A percentile compares a stretch with the other conserved stretches of the same genome.
Evolutionary conservation across 2,888 invertebrate species (phyloP).

Genomic region (Parnassius mnemosyne): DNA sequence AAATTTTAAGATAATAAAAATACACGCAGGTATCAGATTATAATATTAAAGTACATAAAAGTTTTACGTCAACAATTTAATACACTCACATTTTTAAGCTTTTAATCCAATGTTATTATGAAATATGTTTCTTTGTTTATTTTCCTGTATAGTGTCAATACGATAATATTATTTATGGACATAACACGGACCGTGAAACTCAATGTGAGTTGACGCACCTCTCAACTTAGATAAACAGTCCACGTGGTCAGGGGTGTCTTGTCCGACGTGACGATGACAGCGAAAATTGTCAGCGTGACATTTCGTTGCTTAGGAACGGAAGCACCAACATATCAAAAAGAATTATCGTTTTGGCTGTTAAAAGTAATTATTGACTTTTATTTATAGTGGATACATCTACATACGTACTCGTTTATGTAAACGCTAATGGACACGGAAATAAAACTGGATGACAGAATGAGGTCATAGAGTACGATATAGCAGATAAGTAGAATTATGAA

Average conservation of each 20-base stretch:
- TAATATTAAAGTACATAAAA: no score
- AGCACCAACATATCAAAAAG: conserved; percentile 33
- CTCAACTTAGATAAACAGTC: conserved; percentile 44
- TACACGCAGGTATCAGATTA: no score
- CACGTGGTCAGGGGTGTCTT: conserved; percentile 37
- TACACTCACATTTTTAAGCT: no score
- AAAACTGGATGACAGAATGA: not conserved
- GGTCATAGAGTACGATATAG: not conserved
- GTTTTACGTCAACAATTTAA: no score
- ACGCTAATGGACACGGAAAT: conserved; percentile 6
- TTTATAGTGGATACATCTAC: conserved; percentile 4
- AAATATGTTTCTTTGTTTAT: not conserved
- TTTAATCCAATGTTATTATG: no score
- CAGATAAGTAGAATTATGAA: no score
- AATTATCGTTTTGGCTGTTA: conserved; percentile 22
- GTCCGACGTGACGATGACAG: conserved; percentile 28
- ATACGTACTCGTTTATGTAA: conserved; percentile 1
- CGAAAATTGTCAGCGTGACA: conserved; percentile 24
- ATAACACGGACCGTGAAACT: conserved; percentile 33
- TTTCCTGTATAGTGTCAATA: conserved; percentile 13
- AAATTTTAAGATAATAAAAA: no score
- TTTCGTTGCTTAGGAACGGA: conserved; percentile 32
- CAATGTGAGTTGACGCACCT: conserved; percentile 38
- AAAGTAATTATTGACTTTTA: conserved; percentile 17
- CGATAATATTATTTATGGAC: conserved; percentile 24